phyloP scores from a whole-genome alignment of 2,888 invertebrate genomes.

The Dioctria linearis region DNA sequence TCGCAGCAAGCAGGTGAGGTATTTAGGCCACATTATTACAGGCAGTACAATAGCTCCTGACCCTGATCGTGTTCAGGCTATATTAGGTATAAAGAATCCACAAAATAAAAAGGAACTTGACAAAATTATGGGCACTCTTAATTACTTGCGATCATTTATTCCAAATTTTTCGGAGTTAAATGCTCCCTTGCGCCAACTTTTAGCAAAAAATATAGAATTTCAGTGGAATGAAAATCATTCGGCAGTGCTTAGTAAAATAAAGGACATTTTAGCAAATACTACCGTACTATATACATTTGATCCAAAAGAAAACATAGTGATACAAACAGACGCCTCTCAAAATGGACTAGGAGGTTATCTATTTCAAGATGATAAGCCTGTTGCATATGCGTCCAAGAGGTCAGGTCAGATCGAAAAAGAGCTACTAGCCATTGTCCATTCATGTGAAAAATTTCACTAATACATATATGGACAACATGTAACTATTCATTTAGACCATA shows the following conservation, averaged over 20 bases:
- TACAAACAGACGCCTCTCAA: not conserved
- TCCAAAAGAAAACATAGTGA: no score
- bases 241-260: slow-evolving; percentile 42
- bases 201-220: slow-evolving; percentile 57
- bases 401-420: slow-evolving; percentile 56
- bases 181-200: slow-evolving; percentile 54
- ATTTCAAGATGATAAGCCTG: slow-evolving; percentile 58
- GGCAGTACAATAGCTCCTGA: not conserved
- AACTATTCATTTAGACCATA: slow-evolving; percentile 56
- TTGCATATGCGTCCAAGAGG: slow-evolving; percentile 53
- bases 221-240: slow-evolving; percentile 55
- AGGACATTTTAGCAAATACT: no score
- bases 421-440: slow-evolving; percentile 59
- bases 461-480: slow-evolving; percentile 59
- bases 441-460: slow-evolving; percentile 59
- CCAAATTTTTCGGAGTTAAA: no score
- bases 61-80: slow-evolving; percentile 40
- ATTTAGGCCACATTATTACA: not conserved
- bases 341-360: slow-evolving; percentile 57
- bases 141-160: slow-evolving; percentile 46
- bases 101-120: slow-evolving; percentile 58
- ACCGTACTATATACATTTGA: not conserved
- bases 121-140: slow-evolving; percentile 59
- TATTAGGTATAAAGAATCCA: slow-evolving; percentile 53
- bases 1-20: not conserved